Evolutionary conservation across 1,140 invertebrate genomes (phyloP), one percentile per base, ranked within the genome.

Genomic region (Eumaeus atala): DNA sequence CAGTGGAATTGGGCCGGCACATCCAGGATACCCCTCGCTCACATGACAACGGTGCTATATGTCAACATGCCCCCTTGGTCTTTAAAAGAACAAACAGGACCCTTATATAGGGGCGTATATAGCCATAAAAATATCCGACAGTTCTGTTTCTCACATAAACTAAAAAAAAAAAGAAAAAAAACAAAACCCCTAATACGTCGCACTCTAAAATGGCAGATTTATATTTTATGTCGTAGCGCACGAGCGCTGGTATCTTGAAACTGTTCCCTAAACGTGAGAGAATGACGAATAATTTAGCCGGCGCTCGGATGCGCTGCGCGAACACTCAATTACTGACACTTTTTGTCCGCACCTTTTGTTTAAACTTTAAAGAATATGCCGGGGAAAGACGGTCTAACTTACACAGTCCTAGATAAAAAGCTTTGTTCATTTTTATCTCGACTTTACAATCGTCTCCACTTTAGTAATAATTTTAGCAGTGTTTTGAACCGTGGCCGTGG

Each of bases 311-410:
- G 40, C 12, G 40, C 40, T 16, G 7, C 12, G 7, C 12, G 40
- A 8, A 14, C 16, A 44, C 40, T 44, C 40, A 44, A 44, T 44
- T 44, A 44, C 40, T 8, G 40, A 44, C 40, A 44, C 40, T 44
- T 44, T 44, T 44, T 44, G 40, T 44, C 40, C 14, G 12, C 40
- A 44, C 40, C 40, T 44, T 44, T 44, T 44, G 40, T 44, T 16
- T 44, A 44, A 44, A 44, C 40, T 44, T 44, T 44, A 44, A 44
- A 44, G 40, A 44, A 16, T 44, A 44, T 44, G 12, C 40, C 14
- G 40, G 12, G 21, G 12, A 44, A 44, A 44, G 40, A 17, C 12
- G 3, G 14, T 16, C 40, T 16, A 42, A 6, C 40, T 16, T 44
- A 44, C 38, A 40, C n/a, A 14, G 9, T 40, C 11, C 38, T n/a